Conservation (phyloP, 1,140 invertebrate genomes). For the Drosophila setifemur region DNA sequence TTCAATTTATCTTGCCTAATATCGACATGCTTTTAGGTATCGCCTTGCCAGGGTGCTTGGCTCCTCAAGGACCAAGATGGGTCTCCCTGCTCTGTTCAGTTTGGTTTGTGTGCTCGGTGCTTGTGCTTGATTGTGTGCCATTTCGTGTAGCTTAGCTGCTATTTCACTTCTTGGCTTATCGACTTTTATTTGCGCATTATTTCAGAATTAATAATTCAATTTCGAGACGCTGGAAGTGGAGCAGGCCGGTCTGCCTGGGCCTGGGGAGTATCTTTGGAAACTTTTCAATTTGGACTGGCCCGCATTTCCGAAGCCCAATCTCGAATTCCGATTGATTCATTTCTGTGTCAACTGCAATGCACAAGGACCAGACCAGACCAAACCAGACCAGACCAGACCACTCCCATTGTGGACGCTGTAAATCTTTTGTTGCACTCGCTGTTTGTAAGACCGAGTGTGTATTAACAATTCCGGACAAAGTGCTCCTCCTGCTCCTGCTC, state of each 20-base stretch:
- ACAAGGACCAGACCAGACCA: not conserved
- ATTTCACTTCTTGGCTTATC: conserved; percentile 49
- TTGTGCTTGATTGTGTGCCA: conserved; percentile 12
- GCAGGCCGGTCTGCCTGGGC: conserved; percentile 1
- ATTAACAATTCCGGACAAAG: conserved; percentile 48
- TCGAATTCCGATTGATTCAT: conserved; percentile 53
- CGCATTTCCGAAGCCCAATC: conserved; percentile 2
- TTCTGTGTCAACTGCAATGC: conserved; percentile 40
- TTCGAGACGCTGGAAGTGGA: conserved; percentile 33
- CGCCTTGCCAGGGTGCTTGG: conserved; percentile 24
- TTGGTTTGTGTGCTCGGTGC: conserved; percentile 4
- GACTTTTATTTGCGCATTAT: conserved; percentile 51
- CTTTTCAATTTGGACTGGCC: conserved; percentile 13
- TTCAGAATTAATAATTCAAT: conserved; percentile 55
- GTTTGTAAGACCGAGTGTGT: too few species aligned
- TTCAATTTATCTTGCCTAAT: conserved; percentile 80
- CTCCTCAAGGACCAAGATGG: conserved; percentile 2
- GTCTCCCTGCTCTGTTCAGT: conserved; percentile 17
- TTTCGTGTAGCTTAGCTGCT: conserved; percentile 37
- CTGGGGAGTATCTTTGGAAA: not conserved
- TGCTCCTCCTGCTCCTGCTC: conserved; percentile 23
- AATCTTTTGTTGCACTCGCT: conserved; percentile 52
- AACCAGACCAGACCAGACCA: too few species aligned
- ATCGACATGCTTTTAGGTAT: conserved; percentile 70
- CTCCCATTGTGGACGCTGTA: conserved; percentile 35